Percentiles rank a stretch among this genome's conserved stretches.
Evolutionary conservation across 1,140 invertebrate genomes (phyloP).

Genomic region (Sarcophaga peregrina): DNA sequence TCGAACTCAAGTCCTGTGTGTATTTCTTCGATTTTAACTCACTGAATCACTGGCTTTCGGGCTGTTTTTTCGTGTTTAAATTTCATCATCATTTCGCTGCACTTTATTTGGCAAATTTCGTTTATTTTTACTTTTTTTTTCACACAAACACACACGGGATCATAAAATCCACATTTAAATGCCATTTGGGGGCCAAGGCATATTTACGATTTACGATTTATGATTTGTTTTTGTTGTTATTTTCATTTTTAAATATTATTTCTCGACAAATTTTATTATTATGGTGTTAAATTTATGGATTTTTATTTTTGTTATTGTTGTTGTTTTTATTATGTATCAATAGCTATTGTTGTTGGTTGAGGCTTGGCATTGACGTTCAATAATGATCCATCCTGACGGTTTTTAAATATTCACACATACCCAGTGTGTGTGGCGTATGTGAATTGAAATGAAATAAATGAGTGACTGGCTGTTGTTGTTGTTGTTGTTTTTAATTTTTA

Average conservation of each 20-base stretch:
- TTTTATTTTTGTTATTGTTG: background rate
- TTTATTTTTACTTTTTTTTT: background rate
- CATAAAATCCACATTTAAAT: background rate
- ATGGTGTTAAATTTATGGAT: background rate
- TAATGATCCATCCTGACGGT: no score
- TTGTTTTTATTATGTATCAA: background rate
- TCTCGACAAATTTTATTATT: background rate
- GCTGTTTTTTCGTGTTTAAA: no score
- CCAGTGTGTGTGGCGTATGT: no score
- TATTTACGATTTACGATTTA: constrained; percentile 12
- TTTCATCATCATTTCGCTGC: background rate
- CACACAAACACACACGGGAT: background rate
- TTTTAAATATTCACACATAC: no score
- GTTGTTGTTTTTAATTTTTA: no score
- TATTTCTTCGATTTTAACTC: no score
- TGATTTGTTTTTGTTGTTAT: no score
- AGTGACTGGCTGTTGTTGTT: no score
- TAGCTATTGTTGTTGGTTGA: background rate
- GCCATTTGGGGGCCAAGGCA: background rate
- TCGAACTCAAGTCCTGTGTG: no score
- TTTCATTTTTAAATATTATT: background rate
- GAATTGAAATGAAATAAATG: no score
- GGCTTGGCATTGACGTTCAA: background rate
- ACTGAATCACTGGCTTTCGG: no score
- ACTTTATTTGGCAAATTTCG: background rate